These are phyloP conservation scores for Agapostemon virescens DNA, from an alignment of 2,888 invertebrate species.

Conservation along the genomic window DNA sequence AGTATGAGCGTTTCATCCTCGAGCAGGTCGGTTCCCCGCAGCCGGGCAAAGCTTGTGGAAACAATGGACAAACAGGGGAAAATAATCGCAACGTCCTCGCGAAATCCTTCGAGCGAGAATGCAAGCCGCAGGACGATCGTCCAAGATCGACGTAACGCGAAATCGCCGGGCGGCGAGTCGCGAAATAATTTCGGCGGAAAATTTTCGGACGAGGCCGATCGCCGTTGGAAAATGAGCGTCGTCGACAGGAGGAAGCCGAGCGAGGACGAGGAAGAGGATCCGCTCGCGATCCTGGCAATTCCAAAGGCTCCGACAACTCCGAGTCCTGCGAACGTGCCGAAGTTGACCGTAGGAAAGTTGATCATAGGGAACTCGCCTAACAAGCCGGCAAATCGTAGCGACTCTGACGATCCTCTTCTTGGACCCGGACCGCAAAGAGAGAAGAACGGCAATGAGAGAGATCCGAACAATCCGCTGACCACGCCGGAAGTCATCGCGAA, in stretches of 20 bases:
- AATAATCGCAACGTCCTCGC: not conserved
- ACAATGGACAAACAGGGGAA: not conserved
- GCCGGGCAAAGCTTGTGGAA: not conserved
- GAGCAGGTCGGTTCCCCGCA: not conserved
- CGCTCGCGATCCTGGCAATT: not conserved
- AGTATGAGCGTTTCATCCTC: conserved; percentile 14
- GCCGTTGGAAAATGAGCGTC: not conserved
- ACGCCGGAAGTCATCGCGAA: too few species aligned
- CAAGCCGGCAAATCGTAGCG: not conserved
- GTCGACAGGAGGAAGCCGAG: not conserved
- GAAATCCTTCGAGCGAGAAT: not conserved
- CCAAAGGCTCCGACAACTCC: not conserved
- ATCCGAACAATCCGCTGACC: not conserved
- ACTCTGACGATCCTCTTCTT: not conserved
- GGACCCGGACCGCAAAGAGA: not conserved
- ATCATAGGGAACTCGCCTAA: not conserved
- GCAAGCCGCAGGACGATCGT: not conserved
- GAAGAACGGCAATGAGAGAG: not conserved
- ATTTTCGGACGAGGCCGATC: not conserved
- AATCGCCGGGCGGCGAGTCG: not conserved
- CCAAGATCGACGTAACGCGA: not conserved
- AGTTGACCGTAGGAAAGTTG: not conserved
- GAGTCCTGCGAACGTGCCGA: too few species aligned
- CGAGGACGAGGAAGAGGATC: not conserved
- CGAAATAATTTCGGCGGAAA: not conserved